phyloP scores from a whole-genome alignment of 2,888 invertebrate species.

The Malacosoma neustria region DNA sequence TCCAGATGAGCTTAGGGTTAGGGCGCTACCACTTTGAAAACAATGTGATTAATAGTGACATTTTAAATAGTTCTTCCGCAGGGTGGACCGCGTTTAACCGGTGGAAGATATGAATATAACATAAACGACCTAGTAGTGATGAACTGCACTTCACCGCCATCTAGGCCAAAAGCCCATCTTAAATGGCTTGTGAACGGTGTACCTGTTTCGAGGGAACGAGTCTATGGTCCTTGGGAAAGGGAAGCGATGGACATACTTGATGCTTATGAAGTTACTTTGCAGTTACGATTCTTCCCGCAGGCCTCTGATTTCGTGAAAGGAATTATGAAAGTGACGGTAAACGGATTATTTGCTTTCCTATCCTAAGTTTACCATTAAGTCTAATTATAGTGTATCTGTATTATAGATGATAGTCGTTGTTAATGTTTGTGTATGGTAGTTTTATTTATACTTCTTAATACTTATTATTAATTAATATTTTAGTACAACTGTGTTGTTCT shows the following conservation, averaged over 20 bases:
- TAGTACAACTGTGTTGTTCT: no score
- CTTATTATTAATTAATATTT: no score
- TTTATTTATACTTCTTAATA: no score
- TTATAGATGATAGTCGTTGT: no score
- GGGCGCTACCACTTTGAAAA: no score
- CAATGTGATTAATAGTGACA: constrained; percentile 3
- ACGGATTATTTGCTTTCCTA: no score
- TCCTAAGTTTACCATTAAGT: no score
- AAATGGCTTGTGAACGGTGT: constrained; percentile 89
- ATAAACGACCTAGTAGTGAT: constrained; percentile 83
- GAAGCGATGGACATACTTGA: constrained; percentile 61
- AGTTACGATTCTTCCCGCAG: constrained; percentile 83
- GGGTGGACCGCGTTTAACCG: constrained; percentile 84
- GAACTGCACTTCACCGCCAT: constrained; percentile 86
- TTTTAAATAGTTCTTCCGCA: constrained; percentile 81
- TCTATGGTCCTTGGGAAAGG: constrained; percentile 67
- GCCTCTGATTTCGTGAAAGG: constrained; percentile 84
- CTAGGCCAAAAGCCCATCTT: constrained; percentile 85
- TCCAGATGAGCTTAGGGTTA: no score
- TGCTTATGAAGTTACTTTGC: constrained; percentile 82
- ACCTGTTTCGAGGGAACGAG: constrained; percentile 67
- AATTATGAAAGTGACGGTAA: constrained; percentile 85
- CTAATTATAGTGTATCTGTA: no score
- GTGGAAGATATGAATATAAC: constrained; percentile 83
- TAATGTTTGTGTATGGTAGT: no score